These are phyloP conservation scores for Stegastes partitus DNA, from an alignment of 2,113 vertebrate genomes.

Conservation along the genomic window DNA sequence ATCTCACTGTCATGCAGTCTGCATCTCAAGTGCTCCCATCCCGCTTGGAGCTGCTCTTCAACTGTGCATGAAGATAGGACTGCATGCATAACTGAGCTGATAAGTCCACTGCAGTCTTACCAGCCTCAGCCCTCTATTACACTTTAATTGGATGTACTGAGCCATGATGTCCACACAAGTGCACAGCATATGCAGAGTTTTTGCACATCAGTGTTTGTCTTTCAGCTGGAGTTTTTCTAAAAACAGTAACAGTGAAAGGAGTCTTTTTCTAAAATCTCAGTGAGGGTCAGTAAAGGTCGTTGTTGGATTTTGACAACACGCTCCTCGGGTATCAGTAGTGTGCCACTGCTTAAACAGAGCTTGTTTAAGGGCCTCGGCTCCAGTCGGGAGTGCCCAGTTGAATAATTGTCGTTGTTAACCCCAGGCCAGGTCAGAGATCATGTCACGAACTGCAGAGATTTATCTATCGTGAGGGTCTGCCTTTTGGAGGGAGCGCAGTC, in stretches of 20 bases:
- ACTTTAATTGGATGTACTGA: slow-evolving; percentile 48
- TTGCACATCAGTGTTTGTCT: slow-evolving; percentile 12
- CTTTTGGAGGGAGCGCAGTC: not conserved
- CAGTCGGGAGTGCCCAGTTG: slow-evolving; percentile 6
- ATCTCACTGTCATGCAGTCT: too few species aligned
- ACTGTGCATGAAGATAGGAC: not conserved
- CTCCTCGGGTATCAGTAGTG: slow-evolving; percentile 9
- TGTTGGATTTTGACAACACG: slow-evolving; percentile 2
- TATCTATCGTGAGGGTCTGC: slow-evolving; percentile 13
- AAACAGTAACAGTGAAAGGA: slow-evolving; percentile 1
- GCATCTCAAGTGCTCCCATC: not conserved
- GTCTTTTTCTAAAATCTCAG: slow-evolving; percentile 3
- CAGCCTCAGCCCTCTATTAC: slow-evolving; percentile 6
- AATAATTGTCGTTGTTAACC: slow-evolving; percentile 58
- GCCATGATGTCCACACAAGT: slow-evolving; percentile 30
- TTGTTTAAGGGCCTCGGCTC: not conserved
- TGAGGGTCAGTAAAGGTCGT: slow-evolving; percentile 1
- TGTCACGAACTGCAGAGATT: slow-evolving; percentile 50
- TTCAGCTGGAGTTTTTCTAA: slow-evolving; percentile 3
- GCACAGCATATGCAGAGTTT: slow-evolving; percentile 22
- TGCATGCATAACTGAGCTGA: slow-evolving; percentile 27
- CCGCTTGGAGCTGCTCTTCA: not conserved
- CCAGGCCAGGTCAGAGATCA: slow-evolving; percentile 59
- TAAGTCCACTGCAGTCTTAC: slow-evolving; percentile 15
- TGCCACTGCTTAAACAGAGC: slow-evolving; percentile 38